These are phyloP conservation scores for Thaleichthys pacificus DNA, from an alignment of 2,797 vertebrate species.

Conservation along the genomic window DNA sequence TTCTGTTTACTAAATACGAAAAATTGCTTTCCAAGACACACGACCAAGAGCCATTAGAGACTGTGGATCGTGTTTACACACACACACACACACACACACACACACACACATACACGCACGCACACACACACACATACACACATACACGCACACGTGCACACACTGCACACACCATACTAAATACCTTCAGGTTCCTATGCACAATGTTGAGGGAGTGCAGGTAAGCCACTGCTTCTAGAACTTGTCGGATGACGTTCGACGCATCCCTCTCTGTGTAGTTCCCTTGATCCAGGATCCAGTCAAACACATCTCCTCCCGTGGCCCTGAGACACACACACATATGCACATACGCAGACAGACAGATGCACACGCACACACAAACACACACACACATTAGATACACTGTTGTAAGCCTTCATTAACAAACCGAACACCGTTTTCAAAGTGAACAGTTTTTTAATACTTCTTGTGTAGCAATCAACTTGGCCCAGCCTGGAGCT, in stretches of 20 bases:
- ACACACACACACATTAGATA: constrained; percentile 8
- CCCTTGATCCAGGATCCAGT: constrained; percentile 87
- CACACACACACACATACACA: too few species aligned
- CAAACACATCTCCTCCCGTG: constrained; percentile 86
- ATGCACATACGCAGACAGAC: constrained; percentile 5
- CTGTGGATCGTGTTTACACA: constrained; percentile 11
- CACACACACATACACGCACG: too few species aligned
- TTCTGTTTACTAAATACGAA: constrained; percentile 33
- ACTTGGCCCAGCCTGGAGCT: constrained; percentile 37
- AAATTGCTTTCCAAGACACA: constrained; percentile 30
- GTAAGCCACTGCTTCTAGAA: constrained; percentile 84
- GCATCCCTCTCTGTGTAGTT: constrained; percentile 88
- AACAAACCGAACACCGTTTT: constrained; percentile 24
- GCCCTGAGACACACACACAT: constrained; percentile 66
- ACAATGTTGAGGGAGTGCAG: constrained; percentile 86
- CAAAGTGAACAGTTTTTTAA: constrained; percentile 25
- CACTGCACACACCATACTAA: constrained; percentile 36
- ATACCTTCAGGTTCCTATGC: constrained; percentile 86
- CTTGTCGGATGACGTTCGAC: constrained; percentile 83
- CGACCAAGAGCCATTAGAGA: too few species aligned
- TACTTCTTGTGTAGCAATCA: constrained; percentile 44
- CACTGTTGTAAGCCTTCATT: not conserved
- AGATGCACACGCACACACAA: not conserved
- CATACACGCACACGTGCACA: too few species aligned
- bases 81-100: not conserved